These are phyloP conservation scores for Mormyrus hasselquistii DNA, from an alignment of 2,797 vertebrate genomes.

Conservation along the genomic window DNA sequence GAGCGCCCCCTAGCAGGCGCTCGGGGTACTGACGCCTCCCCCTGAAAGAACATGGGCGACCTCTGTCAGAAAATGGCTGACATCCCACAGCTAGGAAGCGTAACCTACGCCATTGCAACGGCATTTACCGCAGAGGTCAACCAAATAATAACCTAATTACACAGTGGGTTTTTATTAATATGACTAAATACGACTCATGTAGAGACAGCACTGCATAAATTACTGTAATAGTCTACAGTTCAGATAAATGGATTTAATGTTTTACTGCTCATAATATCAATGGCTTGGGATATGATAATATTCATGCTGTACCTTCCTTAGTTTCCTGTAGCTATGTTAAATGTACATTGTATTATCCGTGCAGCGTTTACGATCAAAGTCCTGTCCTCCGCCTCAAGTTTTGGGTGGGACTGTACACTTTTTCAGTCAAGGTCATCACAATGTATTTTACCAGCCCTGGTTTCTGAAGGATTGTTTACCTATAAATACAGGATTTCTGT, in stretches of 20 bases:
- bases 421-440: background rate
- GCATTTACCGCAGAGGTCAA: constrained; percentile 3
- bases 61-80: constrained; percentile 37
- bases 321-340: background rate
- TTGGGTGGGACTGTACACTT: background rate
- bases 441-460: background rate
- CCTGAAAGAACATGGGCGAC: constrained; percentile 30
- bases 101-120: background rate
- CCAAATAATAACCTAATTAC: background rate
- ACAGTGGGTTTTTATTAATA: background rate
- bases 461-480: background rate
- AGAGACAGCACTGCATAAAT: background rate
- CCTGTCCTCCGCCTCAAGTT: background rate
- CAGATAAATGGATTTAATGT: background rate
- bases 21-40: background rate
- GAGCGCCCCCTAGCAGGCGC: constrained; percentile 33
- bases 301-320: background rate
- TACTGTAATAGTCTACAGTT: constrained; percentile 3
- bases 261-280: background rate
- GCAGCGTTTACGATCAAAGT: background rate
- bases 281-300: background rate
- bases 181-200: background rate
- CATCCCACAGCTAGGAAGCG: background rate
- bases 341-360: background rate
- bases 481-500: background rate